Base-by-base conservation (phyloP, 2,797 vertebrate genomes). In the Pangasius djambal region DNA sequence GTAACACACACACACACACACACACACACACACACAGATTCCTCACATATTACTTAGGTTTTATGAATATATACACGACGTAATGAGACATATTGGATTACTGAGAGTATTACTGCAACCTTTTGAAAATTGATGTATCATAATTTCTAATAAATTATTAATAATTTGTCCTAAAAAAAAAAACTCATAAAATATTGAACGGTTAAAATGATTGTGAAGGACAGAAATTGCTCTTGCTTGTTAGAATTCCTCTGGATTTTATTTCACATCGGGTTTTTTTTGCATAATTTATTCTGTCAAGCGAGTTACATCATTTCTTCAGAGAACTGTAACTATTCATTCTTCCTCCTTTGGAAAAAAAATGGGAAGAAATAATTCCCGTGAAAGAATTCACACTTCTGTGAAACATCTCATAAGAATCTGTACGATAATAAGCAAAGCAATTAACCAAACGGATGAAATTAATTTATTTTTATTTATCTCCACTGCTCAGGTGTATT, bases 221-320 rank as follows among this genome's bases (percentile, higher is more conserved):
- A 28, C 8, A 25, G 79, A 40, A 82, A 55, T 28, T 15, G 34
- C 81, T 63, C 22, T 28, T 15, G 81, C 81, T 61, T 63, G 57
- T 83, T 83, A 61, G 57, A 44, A 83, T 63, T 61, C 37, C 37
- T n/a, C 57, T 28, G 57, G 57, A 83, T 63, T 83, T 83, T 16
- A 22, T 83, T 22, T 44, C 81, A 28, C 37, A 4, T 15, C 22
- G n/a, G n/a, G n/a, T n/a, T 2, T 22, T 6, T 83, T 83, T 83
- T 83, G 81, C 81, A 83, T 83, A 83, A 83, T 83, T 83, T 83
- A 83, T 83, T 83, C 81, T 63, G 81, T 83, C 78, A 59, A 55
- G 52, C 18, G 55, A 37, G 78, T 81, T 81, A 20, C 81, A 40
- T 34, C 81, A 83, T 28, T 63, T 40, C 81, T 61, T 20, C 28